Base-by-base conservation (phyloP, 1,140 invertebrate species). In the Bombus turneri region DNA sequence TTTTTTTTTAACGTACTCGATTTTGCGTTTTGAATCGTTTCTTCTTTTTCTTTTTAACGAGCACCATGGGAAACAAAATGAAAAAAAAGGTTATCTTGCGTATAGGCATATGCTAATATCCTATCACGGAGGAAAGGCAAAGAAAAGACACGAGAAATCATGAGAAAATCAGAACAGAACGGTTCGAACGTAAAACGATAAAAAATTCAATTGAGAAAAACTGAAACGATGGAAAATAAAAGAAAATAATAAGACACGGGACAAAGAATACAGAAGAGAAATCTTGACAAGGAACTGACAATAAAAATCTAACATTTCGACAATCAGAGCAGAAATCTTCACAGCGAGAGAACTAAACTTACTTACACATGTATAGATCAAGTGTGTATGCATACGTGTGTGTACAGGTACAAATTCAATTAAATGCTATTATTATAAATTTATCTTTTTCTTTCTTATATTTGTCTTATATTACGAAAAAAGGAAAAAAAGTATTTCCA, bases 291-390 rank as follows among this genome's bases (percentile, higher is more conserved):
- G 82, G 88, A 89, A 84, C 57, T 87, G 88, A 90, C 80, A 81
- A 83, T 81, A 79, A 81, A 72, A 86, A 85, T 90, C 86, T 89
- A 90, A 85, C 81, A 90, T 76, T 71, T 88, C 82, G 84, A 90
- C 88, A 91, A 90, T 75, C 81, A 87, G 89, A 91, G 81, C 86
- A 91, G 81, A 90, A 86, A 88, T 88, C 81, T 88, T 88, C 87
- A 91, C 85, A 91, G 85, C 89, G 84, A 90, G 74, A 91, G 66
- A 80, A 90, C 86, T 90, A 90, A 85, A 86, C 47, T 90, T 90
- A 90, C 88, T 91, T 88, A 91, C 85, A 90, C 90, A 90, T 90
- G 84, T 79, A 53, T 43, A 76, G 66, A 83, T 84, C 71, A 85
- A 86, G 75, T 88, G 87, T 85, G 79, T 91, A 88, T 88, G 89